Base-by-base conservation (phyloP, 1,140 invertebrate species). In the Elymnias hypermnestra region DNA sequence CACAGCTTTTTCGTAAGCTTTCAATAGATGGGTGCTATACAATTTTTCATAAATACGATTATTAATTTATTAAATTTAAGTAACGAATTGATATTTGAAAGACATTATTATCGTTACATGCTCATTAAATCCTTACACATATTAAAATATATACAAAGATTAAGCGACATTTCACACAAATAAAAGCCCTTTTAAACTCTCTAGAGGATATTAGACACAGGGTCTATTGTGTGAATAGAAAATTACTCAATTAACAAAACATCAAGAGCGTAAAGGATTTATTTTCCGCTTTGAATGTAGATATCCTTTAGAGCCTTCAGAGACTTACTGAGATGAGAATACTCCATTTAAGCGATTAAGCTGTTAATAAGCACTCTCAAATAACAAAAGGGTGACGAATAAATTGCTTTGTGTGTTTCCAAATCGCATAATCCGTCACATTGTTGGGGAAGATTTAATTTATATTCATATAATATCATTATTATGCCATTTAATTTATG, bases 371-470 rank as follows among this genome's bases (percentile, higher is more conserved):
- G 52, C 40, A 29, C 18, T 49, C 26, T 18, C 41, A 49, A 52
- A 40, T 54, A 57, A 64, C 61, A 64, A 64, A 53, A 40, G 53
- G 45, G 47, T 60, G 50, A 57, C 53, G 60, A 57, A 49, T 52
- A 54, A 57, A 56, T 64, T 53, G 49, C 56, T 56, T 59, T 53
- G 39, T 55, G 42, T 42, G 51, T 36, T 53, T 19, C 50, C 17
- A 48, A 49, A 55, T 33, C 40, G 36, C 35, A 31, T 40, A 55
- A 49, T 55, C 51, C 39, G 36, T 49, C 41, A 55, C n/a, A n/a
- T n/a, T n/a, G n/a, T n/a, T n/a, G n/a, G n/a, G n/a, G n/a, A n/a
- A n/a, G n/a, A n/a, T n/a, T n/a, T n/a, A n/a, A n/a, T n/a, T n/a
- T n/a, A n/a, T n/a, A n/a, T n/a, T n/a, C n/a, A n/a, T n/a, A n/a